Percentiles rank a stretch among this genome's conserved stretches.
phyloP scores from a whole-genome alignment of 2,113 vertebrate genomes.

The Larimichthys crocea region DNA sequence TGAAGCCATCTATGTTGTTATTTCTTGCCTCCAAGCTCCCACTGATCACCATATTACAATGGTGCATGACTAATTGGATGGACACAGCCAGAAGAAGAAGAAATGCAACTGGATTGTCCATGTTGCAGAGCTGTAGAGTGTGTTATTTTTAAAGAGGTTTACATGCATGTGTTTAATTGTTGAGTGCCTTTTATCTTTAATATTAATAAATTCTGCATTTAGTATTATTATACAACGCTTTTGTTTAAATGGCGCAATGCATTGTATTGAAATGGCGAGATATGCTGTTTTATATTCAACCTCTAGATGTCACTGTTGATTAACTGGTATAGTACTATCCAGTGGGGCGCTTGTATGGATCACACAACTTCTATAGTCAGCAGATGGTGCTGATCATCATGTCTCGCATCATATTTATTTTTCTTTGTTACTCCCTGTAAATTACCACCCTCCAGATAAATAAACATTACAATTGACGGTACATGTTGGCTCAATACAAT shows the following conservation, averaged over 20 bases:
- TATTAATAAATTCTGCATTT: slow-evolving; percentile 7
- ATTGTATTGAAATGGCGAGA: not conserved
- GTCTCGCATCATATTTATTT: slow-evolving; percentile 59
- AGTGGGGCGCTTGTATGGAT: slow-evolving; percentile 46
- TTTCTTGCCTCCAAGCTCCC: slow-evolving; percentile 72
- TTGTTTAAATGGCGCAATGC: not conserved
- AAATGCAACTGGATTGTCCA: slow-evolving; percentile 60
- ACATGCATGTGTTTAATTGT: not conserved
- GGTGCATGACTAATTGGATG: slow-evolving; percentile 82
- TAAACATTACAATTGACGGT: slow-evolving; percentile 63
- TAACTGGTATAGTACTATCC: slow-evolving; percentile 22
- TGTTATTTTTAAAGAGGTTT: slow-evolving; percentile 19
- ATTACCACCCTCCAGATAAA: slow-evolving; percentile 71
- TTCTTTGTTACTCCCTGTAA: slow-evolving; percentile 64
- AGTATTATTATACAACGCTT: slow-evolving; percentile 19
- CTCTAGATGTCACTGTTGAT: slow-evolving; percentile 80
- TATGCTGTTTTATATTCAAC: slow-evolving; percentile 23
- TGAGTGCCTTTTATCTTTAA: slow-evolving; percentile 5
- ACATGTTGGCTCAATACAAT: slow-evolving; percentile 70
- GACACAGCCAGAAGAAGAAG: slow-evolving; percentile 57
- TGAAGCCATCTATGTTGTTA: slow-evolving; percentile 78
- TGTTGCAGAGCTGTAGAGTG: slow-evolving; percentile 43
- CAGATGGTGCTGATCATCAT: slow-evolving; percentile 73
- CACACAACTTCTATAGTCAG: slow-evolving; percentile 47
- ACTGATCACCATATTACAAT: slow-evolving; percentile 78